Base-by-base conservation (phyloP, 1,140 invertebrate genomes). In the Aphaenogaster ashmeadi region DNA sequence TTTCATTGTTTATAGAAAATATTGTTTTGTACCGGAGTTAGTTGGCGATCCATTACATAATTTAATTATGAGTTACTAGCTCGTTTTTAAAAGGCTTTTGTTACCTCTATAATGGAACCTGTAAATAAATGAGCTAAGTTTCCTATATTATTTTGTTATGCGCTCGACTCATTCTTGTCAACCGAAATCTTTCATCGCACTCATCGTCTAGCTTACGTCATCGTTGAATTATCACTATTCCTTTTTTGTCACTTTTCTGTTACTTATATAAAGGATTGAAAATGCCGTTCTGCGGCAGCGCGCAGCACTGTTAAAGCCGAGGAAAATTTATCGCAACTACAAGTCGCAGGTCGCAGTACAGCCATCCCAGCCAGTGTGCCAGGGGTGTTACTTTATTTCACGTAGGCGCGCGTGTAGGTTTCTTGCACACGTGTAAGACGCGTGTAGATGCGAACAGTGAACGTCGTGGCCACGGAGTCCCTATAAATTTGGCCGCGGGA, bases 101-200 rank as follows among this genome's bases (percentile, higher is more conserved):
- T 84, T 74, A n/a, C 1, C 33, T 1, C 3, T 21, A 27, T 74
- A 47, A 84, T 62, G n/a, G 41, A 84, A 62, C 6, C 41, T 84
- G 69, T 62, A 84, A 84, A 84, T 84, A 84, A 84, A 75, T 60
- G 69, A 84, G 80, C 33, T 21, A 84, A 84, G 69, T 84, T 84
- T 81, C 56, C 58, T 13, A 21, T 62, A n/a, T 7, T 38, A 62
- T 62, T 50, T 58, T 38, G 13, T n/a, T 74, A 36, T n/a, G 47
- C 41, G 27, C 15, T 21, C 50, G 21, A 81, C 52, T 44, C 27
- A 6, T 64, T 50, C 27, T 62, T 47, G 38, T 1, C 21, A 13
- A 8, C 41, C 41, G 27, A 84, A 62, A 75, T 60, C 44, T 44
- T 15, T 84, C 54, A 47, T 50, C 41, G 69, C 27, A 27, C 56